Conservation (phyloP, 1,140 invertebrate species). For the Meloidogyne floridensis region DNA sequence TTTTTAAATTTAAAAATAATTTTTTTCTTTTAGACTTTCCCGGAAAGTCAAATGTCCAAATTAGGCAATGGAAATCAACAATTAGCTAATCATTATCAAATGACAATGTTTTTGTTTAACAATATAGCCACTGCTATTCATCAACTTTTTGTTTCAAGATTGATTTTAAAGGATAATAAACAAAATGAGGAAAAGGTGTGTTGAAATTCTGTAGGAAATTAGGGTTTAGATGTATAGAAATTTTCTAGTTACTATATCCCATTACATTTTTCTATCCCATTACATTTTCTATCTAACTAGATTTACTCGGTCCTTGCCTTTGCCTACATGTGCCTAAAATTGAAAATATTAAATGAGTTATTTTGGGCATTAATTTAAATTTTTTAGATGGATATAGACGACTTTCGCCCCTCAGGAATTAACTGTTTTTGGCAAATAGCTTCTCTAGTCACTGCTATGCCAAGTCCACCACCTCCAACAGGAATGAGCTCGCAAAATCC, state of each 20-base stretch:
- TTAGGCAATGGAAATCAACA: constrained; percentile 27
- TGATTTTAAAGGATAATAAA: background rate
- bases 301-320: no score
- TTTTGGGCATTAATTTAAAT: background rate
- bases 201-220: background rate
- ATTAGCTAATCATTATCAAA: constrained; percentile 28
- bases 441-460: constrained; percentile 40
- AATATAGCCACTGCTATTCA: constrained; percentile 1
- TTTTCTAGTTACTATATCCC: background rate
- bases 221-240: background rate
- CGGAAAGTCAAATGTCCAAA: constrained; percentile 27
- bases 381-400: constrained; percentile 6
- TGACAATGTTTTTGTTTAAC: constrained; percentile 21
- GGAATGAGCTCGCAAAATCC: constrained; percentile 19
- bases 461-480: constrained; percentile 21
- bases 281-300: no score
- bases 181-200: background rate
- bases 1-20: background rate
- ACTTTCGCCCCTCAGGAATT: constrained; percentile 43
- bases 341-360: no score
- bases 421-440: constrained; percentile 60
- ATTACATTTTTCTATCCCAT: no score
- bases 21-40: background rate
- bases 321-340: no score
- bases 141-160: background rate